Percentiles rank a stretch among this genome's conserved stretches.
Evolutionary conservation across 30 jellyfish, hydroid and myxozoan species (phyloP).

Genomic region (Turritopsis dohrnii): DNA sequence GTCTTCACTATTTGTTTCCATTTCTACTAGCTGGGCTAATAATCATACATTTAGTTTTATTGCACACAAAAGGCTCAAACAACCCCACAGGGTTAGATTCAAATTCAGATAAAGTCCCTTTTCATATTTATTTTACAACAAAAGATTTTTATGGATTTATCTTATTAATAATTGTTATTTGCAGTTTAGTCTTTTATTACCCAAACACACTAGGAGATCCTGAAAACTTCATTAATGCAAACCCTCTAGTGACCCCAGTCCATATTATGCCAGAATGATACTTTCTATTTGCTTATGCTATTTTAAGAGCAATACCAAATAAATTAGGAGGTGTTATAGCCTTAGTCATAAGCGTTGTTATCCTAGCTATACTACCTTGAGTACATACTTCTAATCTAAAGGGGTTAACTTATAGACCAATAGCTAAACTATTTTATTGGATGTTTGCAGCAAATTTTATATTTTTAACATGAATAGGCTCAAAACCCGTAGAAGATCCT

Average conservation of each 20-base stretch:
- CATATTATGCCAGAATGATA: constrained; percentile 49
- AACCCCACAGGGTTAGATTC: constrained; percentile 37
- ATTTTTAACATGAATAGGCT: constrained; percentile 36
- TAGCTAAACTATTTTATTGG: constrained; percentile 20
- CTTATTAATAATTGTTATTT: neutral
- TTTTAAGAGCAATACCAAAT: constrained; percentile 35
- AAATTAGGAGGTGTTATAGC: constrained; percentile 53
- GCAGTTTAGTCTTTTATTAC: neutral
- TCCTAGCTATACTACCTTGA: constrained; percentile 5
- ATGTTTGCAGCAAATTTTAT: constrained; percentile 14
- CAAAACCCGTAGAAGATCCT: constrained; percentile 49
- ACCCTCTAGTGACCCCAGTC: constrained; percentile 46
- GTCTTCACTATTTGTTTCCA: constrained; percentile 33
- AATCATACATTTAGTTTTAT: constrained; percentile 10
- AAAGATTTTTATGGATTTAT: constrained; percentile 27
- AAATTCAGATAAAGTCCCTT: constrained; percentile 31
- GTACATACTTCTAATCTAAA: neutral
- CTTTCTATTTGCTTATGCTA: constrained; percentile 42
- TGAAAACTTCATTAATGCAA: constrained; percentile 38
- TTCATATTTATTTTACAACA: constrained; percentile 38
- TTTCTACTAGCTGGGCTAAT: constrained; percentile 26
- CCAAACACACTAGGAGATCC: constrained; percentile 41
- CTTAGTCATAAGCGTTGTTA: neutral
- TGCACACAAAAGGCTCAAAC: constrained; percentile 36
- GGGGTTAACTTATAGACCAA: constrained; percentile 18